Evolutionary conservation across 2,888 invertebrate species (phyloP).

Genomic region (Volucella bombylans): DNA sequence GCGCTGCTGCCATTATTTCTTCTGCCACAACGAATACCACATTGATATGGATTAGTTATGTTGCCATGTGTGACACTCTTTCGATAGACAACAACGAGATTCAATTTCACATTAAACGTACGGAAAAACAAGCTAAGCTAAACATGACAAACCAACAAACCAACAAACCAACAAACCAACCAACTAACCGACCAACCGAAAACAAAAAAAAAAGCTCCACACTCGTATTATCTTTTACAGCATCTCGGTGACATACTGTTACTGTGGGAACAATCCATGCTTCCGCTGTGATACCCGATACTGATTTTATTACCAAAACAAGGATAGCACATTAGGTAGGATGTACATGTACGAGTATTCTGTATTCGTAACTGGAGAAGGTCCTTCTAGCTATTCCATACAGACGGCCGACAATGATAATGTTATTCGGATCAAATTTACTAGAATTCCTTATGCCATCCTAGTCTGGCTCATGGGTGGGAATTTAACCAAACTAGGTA

Average conservation of each 20-base stretch:
- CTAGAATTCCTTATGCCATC: conserved; percentile 38
- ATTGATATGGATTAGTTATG: conserved; percentile 70
- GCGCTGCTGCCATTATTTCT: conserved; percentile 54
- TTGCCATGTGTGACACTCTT: conserved; percentile 71
- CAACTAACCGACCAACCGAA: neutral
- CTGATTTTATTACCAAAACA: conserved; percentile 53
- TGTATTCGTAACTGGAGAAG: conserved; percentile 58
- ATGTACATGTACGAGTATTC: conserved; percentile 30
- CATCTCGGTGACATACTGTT: conserved; percentile 69
- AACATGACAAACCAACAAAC: no score
- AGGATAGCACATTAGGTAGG: conserved; percentile 32
- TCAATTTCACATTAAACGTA: conserved; percentile 61
- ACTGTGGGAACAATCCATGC: conserved; percentile 68
- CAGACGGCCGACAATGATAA: neutral
- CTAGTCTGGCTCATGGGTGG: conserved; percentile 56
- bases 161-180: no score
- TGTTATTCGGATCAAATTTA: conserved; percentile 52
- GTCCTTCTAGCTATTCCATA: conserved; percentile 39
- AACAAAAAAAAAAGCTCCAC: conserved; percentile 52
- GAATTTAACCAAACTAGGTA: conserved; percentile 26
- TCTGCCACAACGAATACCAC: conserved; percentile 39
- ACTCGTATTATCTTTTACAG: conserved; percentile 63
- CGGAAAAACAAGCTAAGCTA: neutral
- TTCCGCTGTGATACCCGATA: conserved; percentile 70
- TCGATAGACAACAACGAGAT: conserved; percentile 72